phyloP scores from a whole-genome alignment of 2,888 invertebrate genomes.

The Drosophila subsilvestris region DNA sequence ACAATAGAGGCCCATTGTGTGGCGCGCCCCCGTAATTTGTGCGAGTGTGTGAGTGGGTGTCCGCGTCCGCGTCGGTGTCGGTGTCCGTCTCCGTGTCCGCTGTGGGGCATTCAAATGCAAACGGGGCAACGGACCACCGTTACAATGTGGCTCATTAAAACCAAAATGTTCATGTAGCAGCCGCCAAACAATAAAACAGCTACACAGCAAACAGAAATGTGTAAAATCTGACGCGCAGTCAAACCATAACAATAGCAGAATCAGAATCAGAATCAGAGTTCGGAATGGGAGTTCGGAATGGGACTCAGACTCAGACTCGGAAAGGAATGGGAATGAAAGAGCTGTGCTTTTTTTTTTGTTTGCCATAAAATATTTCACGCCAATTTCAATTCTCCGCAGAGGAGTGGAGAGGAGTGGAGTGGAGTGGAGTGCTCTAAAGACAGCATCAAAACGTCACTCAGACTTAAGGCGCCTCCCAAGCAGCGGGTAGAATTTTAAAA shows the following conservation, averaged over 20 bases:
- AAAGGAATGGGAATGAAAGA: constrained; percentile 24
- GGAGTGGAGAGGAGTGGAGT: background rate
- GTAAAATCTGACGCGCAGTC: constrained; percentile 69
- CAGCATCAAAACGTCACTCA: constrained; percentile 40
- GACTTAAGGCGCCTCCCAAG: constrained; percentile 27
- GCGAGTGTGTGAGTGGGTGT: constrained; percentile 15
- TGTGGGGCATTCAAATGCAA: constrained; percentile 73
- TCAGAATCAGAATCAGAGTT: constrained; percentile 42
- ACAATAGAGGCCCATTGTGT: constrained; percentile 73
- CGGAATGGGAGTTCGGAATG: constrained; percentile 38
- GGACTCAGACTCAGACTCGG: constrained; percentile 14
- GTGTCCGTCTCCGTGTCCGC: constrained; percentile 26
- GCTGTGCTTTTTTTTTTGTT: constrained; percentile 36
- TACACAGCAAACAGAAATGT: constrained; percentile 55
- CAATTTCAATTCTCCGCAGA: constrained; percentile 55
- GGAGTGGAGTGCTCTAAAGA: constrained; percentile 3
- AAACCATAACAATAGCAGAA: constrained; percentile 58
- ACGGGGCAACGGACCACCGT: constrained; percentile 73
- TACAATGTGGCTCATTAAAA: constrained; percentile 75
- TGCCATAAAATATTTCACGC: constrained; percentile 72
- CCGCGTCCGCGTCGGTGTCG: constrained; percentile 17
- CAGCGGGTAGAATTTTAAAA: constrained; percentile 33
- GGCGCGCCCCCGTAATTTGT: constrained; percentile 64
- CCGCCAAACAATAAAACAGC: constrained; percentile 36
- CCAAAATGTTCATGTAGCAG: constrained; percentile 48